Evolutionary conservation across 2,888 invertebrate species (phyloP).

Genomic region (Morinoia aosen): DNA sequence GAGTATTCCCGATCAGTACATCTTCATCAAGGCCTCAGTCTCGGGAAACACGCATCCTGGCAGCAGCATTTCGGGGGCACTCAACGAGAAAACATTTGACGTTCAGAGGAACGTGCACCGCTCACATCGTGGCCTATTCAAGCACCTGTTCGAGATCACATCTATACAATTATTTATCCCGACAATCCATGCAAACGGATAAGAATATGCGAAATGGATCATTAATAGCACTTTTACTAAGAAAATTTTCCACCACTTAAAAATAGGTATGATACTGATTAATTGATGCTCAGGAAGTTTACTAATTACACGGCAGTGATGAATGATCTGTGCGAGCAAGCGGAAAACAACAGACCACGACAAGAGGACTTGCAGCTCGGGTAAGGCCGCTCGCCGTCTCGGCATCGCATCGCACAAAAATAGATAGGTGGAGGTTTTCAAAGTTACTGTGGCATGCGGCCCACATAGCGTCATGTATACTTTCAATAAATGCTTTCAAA

Average conservation of each 20-base stretch:
- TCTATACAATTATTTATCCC: too few relatives aligned
- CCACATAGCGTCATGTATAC: background rate
- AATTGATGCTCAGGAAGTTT: background rate
- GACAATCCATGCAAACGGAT: background rate
- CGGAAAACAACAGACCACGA: background rate
- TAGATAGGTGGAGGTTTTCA: background rate
- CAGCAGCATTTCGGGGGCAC: too few relatives aligned
- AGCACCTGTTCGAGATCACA: too few relatives aligned
- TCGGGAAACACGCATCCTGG: too few relatives aligned
- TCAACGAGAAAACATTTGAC: too few relatives aligned
- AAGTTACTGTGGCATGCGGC: background rate
- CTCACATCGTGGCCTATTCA: too few relatives aligned
- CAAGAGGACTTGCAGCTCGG: background rate
- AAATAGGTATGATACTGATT: background rate
- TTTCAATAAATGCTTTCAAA: background rate
- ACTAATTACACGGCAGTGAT: background rate
- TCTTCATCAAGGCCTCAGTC: too few relatives aligned
- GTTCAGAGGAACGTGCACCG: too few relatives aligned
- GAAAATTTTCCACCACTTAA: conserved; percentile 7
- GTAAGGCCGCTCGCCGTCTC: background rate
- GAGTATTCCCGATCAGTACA: too few relatives aligned
- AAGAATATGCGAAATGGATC: background rate
- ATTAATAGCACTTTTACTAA: background rate
- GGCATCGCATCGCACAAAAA: background rate
- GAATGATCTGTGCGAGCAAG: background rate